phyloP scores from a whole-genome alignment of 2,888 invertebrate species.

The Iphiclides podalirius region DNA sequence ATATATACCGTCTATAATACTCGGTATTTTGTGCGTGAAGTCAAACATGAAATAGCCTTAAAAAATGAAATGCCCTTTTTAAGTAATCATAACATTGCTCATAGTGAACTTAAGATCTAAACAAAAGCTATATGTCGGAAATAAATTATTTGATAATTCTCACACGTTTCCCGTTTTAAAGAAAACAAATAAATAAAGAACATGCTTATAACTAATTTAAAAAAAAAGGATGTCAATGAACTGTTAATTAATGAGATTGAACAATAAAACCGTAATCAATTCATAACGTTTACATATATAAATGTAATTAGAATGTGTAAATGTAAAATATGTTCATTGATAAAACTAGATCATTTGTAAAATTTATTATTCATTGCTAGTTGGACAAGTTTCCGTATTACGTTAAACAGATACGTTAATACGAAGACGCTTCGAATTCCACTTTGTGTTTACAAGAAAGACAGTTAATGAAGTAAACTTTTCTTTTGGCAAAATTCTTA shows the following conservation, averaged over 20 bases:
- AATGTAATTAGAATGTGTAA: constrained; percentile 9
- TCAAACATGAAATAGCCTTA: no score
- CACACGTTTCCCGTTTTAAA: no score
- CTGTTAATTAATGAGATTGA: constrained; percentile 3
- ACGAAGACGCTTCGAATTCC: not conserved
- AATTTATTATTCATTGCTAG: constrained; percentile 10
- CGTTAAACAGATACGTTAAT: not conserved
- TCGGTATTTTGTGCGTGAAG: no score
- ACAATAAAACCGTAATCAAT: not conserved
- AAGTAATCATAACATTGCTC: not conserved
- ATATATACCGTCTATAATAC: no score
- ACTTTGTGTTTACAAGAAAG: not conserved
- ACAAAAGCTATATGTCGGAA: not conserved
- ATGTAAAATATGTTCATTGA: constrained; percentile 8
- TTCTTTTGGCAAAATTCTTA: no score
- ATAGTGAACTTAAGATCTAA: not conserved
- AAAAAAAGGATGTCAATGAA: constrained; percentile 2
- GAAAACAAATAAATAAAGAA: no score
- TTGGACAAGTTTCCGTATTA: constrained; percentile 1
- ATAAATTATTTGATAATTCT: no score
- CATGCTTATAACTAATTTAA: not conserved
- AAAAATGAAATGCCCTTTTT: no score
- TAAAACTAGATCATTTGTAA: constrained; percentile 17
- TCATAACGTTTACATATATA: constrained; percentile 5
- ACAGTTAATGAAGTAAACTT: no score